These are phyloP conservation scores for Ashinkailepas kermadecensis DNA, from an alignment of 2,888 invertebrate species.

Conservation along the genomic window DNA sequence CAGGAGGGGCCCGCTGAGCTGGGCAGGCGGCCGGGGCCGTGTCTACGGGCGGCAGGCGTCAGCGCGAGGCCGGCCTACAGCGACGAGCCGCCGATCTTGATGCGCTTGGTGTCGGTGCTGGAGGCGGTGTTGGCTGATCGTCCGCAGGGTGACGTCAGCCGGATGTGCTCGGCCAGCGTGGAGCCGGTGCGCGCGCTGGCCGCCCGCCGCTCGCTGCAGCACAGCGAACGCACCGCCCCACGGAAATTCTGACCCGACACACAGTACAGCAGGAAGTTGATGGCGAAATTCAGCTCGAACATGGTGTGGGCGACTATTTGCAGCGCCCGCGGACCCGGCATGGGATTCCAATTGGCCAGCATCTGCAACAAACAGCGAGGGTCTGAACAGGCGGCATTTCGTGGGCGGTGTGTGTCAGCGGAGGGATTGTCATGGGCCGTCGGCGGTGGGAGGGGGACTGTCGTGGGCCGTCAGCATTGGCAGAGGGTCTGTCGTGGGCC, in stretches of 20 bases:
- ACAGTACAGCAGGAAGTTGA: slow-evolving; percentile 75
- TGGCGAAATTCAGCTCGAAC: slow-evolving; percentile 73
- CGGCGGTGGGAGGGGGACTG: too few species aligned
- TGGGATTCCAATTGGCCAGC: too few species aligned
- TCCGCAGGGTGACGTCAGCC: slow-evolving; percentile 37
- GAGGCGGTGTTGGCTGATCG: background rate
- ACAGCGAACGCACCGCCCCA: slow-evolving; percentile 47
- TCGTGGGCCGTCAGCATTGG: too few species aligned
- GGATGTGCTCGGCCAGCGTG: background rate
- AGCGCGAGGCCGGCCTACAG: background rate
- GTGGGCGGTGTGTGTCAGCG: too few species aligned
- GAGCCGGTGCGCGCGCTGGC: slow-evolving; percentile 25
- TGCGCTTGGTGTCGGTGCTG: background rate
- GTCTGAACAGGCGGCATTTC: too few species aligned
- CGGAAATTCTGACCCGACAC: slow-evolving; percentile 72
- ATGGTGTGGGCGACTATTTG: slow-evolving; percentile 52
- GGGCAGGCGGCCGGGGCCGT: too few species aligned
- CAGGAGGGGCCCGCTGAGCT: too few species aligned
- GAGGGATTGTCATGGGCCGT: too few species aligned
- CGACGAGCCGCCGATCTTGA: background rate
- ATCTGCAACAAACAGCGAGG: too few species aligned
- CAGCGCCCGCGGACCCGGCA: too few species aligned
- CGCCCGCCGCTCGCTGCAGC: slow-evolving; percentile 32
- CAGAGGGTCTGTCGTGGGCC: too few species aligned
- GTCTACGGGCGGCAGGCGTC: background rate